A percentile compares a stretch with the other conserved stretches of the same genome.
phyloP scores from a whole-genome alignment of 2,797 vertebrate genomes.

The Pitangus sulphuratus region DNA sequence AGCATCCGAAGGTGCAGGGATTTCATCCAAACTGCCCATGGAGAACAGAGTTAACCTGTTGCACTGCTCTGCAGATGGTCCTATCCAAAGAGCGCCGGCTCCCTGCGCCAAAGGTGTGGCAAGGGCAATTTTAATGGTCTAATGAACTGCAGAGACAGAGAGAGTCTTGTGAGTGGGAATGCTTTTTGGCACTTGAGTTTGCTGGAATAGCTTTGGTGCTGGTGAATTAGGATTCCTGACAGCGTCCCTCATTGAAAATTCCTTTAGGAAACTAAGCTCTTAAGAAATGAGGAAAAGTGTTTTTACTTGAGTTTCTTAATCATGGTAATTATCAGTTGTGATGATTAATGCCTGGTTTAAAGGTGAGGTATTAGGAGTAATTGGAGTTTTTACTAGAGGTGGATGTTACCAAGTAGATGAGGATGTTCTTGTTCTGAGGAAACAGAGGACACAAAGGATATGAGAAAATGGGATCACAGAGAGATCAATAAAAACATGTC shows the following conservation, averaged over 20 bases:
- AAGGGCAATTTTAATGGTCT: background rate
- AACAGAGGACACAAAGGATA: background rate
- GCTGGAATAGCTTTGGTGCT: background rate
- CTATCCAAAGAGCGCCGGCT: background rate
- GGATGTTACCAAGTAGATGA: background rate
- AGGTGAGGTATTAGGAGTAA: background rate
- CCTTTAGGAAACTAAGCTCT: background rate
- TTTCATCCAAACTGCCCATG: background rate
- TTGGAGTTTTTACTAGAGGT: background rate
- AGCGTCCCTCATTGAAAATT: background rate
- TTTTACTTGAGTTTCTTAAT: background rate
- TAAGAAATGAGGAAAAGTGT: background rate
- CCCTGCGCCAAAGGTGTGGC: background rate
- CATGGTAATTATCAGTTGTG: background rate
- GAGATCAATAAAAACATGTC: background rate
- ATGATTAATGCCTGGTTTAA: background rate
- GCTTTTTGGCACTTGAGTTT: background rate
- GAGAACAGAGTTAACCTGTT: background rate
- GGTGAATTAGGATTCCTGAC: background rate
- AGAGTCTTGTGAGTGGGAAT: background rate
- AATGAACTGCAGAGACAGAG: background rate
- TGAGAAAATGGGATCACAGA: background rate
- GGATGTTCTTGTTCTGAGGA: background rate
- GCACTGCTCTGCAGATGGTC: accelerated
- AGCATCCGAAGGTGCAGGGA: background rate